Evolutionary conservation across 2,888 invertebrate species (phyloP), one percentile per base, ranked within the genome.

Genomic region (Fragum sueziense): DNA sequence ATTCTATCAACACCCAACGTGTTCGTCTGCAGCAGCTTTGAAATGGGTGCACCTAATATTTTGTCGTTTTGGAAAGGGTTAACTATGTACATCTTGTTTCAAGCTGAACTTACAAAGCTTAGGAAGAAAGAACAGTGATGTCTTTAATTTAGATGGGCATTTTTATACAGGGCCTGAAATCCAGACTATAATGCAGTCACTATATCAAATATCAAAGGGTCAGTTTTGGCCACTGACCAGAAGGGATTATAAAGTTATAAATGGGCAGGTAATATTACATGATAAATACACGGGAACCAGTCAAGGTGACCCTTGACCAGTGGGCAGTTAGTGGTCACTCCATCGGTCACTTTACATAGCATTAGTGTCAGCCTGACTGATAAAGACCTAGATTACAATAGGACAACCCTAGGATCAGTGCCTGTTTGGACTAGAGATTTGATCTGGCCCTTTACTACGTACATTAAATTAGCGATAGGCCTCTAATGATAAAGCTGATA

Each of bases 291-390:
- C 29, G 29, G 3, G 27, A 29, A 29, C 4, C 27, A 27, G 57
- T 57, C 57, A 57, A 7, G 14, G 27, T 57, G 57, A 25, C 57
- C 57, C 27, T 57, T 25, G 14, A 25, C 25, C 27, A 57, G 27
- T 7, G 27, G 57, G 27, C 57, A 57, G 57, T 57, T n/a, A 22
- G 29, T 29, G 29, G 29, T 34, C 29, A 34, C 29, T 62, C 34
- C 34, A 62, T 34, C 31, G 29, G 29, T 34, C 29, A 34, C 29
- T 62, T 62, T 62, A 62, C 62, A 62, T n/a, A 22, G 62, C 14
- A 62, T 62, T 62, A 62, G 62, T 62, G 62, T 62, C 62, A 62
- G 29, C n/a, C 31, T 29, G 34, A n/a, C 11, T 33, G 62, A 62
- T 62, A 62, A 62, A 31, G 27, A 3, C 4, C 47, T 4, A 47